Conservation (phyloP, 2,797 vertebrate genomes). For the Halcyon leucocephala region DNA sequence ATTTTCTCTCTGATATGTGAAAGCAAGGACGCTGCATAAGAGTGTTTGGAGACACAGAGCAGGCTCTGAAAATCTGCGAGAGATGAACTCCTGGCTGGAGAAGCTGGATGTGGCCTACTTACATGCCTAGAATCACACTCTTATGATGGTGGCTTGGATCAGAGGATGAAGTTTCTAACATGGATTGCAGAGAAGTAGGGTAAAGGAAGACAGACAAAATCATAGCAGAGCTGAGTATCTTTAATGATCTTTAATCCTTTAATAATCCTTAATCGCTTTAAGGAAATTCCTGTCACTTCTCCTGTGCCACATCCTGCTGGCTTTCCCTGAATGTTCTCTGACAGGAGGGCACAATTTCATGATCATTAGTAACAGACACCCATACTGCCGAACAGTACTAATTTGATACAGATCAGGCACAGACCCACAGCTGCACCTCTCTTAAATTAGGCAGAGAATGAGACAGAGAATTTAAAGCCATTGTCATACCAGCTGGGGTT, state of each 20-base stretch:
- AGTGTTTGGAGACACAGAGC: neutral
- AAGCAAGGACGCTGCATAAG: neutral
- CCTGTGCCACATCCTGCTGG: neutral
- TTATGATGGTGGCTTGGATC: neutral
- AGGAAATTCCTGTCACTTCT: neutral
- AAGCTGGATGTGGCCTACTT: neutral
- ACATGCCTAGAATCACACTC: neutral
- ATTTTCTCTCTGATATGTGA: neutral
- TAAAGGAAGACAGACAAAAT: neutral
- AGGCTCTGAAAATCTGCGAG: neutral
- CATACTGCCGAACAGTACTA: neutral
- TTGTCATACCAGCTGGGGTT: neutral
- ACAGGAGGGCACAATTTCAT: rapidly evolving
- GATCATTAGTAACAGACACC: neutral
- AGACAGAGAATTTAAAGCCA: neutral
- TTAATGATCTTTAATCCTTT: neutral
- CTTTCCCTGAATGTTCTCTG: neutral
- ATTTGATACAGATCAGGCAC: neutral
- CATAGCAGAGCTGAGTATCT: neutral
- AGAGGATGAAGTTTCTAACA: neutral
- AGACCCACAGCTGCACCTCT: neutral
- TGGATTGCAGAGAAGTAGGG: neutral
- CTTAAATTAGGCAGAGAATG: neutral
- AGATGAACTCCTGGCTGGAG: neutral
- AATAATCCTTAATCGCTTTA: neutral